phyloP scores from a whole-genome alignment of 1,140 invertebrate genomes.

The Microplitis mediator region DNA sequence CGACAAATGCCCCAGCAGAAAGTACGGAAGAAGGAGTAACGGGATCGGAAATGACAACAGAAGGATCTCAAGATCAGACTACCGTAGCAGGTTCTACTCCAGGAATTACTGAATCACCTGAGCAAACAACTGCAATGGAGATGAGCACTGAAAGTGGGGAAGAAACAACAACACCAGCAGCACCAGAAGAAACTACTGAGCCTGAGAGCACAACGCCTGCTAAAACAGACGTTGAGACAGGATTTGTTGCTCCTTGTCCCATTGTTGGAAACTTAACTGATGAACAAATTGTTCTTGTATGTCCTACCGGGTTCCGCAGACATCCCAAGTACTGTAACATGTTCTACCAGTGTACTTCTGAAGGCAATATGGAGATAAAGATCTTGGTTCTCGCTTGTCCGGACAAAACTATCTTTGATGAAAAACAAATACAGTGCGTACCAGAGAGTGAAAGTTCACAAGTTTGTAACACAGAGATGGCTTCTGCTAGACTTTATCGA shows the following conservation, averaged over 20 bases:
- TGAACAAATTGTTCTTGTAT: slow-evolving; percentile 74
- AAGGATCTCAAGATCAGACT: slow-evolving; percentile 28
- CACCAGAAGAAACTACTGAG: background rate
- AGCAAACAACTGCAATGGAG: slow-evolving; percentile 24
- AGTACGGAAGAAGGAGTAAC: slow-evolving; percentile 31
- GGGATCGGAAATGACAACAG: slow-evolving; percentile 27
- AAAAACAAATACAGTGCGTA: slow-evolving; percentile 73
- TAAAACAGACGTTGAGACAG: background rate
- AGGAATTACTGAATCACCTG: slow-evolving; percentile 26
- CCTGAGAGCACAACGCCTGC: slow-evolving; percentile 2
- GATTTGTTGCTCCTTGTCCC: slow-evolving; percentile 33
- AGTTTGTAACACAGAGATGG: slow-evolving; percentile 65
- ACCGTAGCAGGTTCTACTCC: slow-evolving; percentile 36
- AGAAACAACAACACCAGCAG: background rate
- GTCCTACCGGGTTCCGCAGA: slow-evolving; percentile 79
- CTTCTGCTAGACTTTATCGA: slow-evolving; percentile 63
- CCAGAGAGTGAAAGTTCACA: slow-evolving; percentile 64
- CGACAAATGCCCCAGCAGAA: slow-evolving; percentile 28
- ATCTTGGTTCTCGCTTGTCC: slow-evolving; percentile 77
- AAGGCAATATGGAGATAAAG: slow-evolving; percentile 71
- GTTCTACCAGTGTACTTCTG: slow-evolving; percentile 80
- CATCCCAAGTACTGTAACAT: slow-evolving; percentile 84
- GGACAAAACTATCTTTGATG: slow-evolving; percentile 77
- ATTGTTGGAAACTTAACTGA: slow-evolving; percentile 56
- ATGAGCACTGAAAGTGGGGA: slow-evolving; percentile 1